A percentile compares a stretch with the other conserved stretches of the same genome.
Conservation (phyloP, 1,140 invertebrate species). For the Vollenhovia emeryi region DNA sequence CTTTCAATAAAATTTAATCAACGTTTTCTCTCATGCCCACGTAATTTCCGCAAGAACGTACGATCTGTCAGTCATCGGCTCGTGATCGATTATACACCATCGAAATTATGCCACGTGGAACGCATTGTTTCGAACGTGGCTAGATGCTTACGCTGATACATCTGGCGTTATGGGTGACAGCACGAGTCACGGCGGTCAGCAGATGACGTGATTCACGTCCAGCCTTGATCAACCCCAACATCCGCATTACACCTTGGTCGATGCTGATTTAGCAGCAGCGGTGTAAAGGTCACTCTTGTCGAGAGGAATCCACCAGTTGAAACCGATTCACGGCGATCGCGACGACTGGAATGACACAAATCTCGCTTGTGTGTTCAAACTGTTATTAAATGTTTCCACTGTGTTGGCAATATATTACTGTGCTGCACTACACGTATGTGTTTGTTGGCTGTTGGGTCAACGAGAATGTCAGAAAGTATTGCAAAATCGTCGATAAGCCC, state of each 20-base stretch:
- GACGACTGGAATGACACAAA: constrained; percentile 13
- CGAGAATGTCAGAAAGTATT: constrained; percentile 67
- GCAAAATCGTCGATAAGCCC: constrained; percentile 77
- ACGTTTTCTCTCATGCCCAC: neutral
- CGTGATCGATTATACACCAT: neutral
- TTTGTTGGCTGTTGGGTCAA: constrained; percentile 29
- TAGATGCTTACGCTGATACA: constrained; percentile 70
- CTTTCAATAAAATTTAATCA: too few species aligned
- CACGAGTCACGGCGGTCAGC: neutral
- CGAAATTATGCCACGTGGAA: neutral
- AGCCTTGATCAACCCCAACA: constrained; percentile 49
- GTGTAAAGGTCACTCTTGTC: neutral
- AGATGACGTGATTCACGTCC: constrained; percentile 43
- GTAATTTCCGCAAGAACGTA: neutral
- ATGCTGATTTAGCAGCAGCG: neutral
- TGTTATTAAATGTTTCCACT: neutral
- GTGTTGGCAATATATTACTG: neutral
- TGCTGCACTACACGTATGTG: neutral
- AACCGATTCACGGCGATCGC: neutral
- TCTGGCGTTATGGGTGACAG: constrained; percentile 2
- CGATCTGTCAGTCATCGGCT: neutral
- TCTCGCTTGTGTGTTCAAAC: neutral
- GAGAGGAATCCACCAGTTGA: constrained; percentile 28
- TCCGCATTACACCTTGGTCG: constrained; percentile 58
- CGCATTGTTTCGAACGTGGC: neutral